These are phyloP conservation scores for Sula dactylatra DNA, from an alignment of 2,113 vertebrate species.

Conservation along the genomic window DNA sequence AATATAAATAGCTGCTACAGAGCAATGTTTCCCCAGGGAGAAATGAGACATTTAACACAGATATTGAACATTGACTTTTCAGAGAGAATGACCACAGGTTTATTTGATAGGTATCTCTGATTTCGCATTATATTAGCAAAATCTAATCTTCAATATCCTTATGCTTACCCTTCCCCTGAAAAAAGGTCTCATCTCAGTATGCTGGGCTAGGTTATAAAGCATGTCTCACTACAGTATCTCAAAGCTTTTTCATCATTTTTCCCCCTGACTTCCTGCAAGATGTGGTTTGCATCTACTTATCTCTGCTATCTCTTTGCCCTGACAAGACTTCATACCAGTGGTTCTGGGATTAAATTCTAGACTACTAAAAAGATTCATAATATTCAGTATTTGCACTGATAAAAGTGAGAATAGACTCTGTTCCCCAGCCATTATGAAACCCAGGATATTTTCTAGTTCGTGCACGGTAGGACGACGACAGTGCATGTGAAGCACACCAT, in stretches of 20 bases:
- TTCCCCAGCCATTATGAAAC: not conserved
- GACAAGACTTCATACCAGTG: not conserved
- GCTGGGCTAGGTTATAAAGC: not conserved
- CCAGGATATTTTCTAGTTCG: not conserved
- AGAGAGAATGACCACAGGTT: not conserved
- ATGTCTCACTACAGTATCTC: not conserved
- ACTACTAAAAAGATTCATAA: not conserved
- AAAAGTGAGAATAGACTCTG: not conserved
- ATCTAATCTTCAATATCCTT: slow-evolving; percentile 13
- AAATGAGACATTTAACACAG: not conserved
- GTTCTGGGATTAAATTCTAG: not conserved
- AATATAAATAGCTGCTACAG: not conserved
- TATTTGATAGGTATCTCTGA: slow-evolving; percentile 20
- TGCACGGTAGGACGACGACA: not conserved
- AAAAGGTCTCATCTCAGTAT: not conserved
- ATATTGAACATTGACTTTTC: slow-evolving; percentile 16
- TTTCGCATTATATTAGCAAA: slow-evolving; percentile 17
- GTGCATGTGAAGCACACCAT: not conserved
- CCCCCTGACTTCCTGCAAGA: not conserved
- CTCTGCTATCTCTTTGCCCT: not conserved
- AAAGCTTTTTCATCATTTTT: not conserved
- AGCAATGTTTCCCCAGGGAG: not conserved
- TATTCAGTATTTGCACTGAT: not conserved
- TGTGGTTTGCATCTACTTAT: not conserved
- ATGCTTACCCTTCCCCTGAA: not conserved